Evolutionary conservation across 2,888 invertebrate species (phyloP), one percentile per base, ranked within the genome.

Genomic region (Rhogogaster chlorosoma): DNA sequence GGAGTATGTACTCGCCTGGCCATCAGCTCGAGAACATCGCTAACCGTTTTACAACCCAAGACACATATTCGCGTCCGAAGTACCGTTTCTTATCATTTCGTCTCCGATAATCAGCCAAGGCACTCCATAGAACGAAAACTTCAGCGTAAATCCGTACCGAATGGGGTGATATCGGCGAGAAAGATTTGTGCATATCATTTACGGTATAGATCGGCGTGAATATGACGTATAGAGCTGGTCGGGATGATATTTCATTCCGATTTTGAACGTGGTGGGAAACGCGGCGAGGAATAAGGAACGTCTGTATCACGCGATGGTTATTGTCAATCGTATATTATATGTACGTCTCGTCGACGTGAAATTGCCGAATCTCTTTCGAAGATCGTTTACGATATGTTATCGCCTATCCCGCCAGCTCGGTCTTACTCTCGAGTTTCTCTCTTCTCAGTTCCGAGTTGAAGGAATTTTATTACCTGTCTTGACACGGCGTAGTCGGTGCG

Each of bases 291-390:
- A 9, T 2, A 38, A 26, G 42, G 9, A 22, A 38, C 42, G 42
- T 42, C 42, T 42, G 73, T 73, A 73, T 73, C 73, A 42, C 73
- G 42, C 22, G 42, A 73, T 29, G 42, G 73, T 73, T 73, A 73
- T 73, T 73, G 42, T 73, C 73, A 73, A 73, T 73, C 73, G 73
- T 73, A 73, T 73, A 73, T 73, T 38, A 73, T 26, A 73, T n/a
- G n/a, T 42, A 73, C 22, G 38, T 73, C 26, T 42, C 42, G 38
- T 73, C 22, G 73, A 73, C 26, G 42, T 26, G 38, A 26, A 73
- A 73, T 73, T 38, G 73, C 73, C 73, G 38, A 73, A 73, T 73
- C 42, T 73, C 38, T 73, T 73, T 73, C 73, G 73, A 73, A 42
- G 22, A 73, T 73, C 73, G 73, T 73, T 73, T 73, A 73, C 73